Evolutionary conservation across 2,113 vertebrate genomes (phyloP), one percentile per base, ranked within the genome.

Genomic region (Daubentonia madagascariensis): DNA sequence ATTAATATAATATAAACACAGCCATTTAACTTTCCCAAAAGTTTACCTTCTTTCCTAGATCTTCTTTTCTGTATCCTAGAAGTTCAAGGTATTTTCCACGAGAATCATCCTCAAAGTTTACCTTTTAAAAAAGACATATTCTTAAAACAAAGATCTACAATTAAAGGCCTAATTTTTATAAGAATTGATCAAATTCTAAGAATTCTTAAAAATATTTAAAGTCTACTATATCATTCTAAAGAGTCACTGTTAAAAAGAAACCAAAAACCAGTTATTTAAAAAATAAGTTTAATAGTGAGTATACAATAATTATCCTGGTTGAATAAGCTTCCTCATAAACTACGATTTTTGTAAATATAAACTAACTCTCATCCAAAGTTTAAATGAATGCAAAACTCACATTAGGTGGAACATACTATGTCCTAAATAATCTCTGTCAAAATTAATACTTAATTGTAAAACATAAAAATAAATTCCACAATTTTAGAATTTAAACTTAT

Each of bases 31-130:
- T 85, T 94, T 32, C 78, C 92, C 14, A 0, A 4, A 96, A 6
- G 16, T 63, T 98, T 98, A 99, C 99, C 99, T 99, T 99, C 83
- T 99, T 98, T 85, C 98, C 99, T 2, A 99, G 98, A 45, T 99
- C 99, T 98, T 99, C 99, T 85, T 99, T 99, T 95, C 98, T 99
- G 98, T 99, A 99, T 17, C 99, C 99, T 59, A 99, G 98, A 95
- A 99, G 99, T 32, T 99, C 99, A 63, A 99, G 99, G 96, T 99
- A 99, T 97, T 99, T 99, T 78, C 98, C 98, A 97, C 99, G 99
- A 22, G 99, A 98, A 94, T 99, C 99, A 54, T 99, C 99, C 97
- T 99, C 99, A 97, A 99, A 99, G 98, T 99, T 99, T 20, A 99
- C 99, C 99, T 99, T 97, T 40, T 25, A 97, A 97, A 97, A 89